Evolutionary conservation across 2,113 vertebrate genomes (phyloP).

Genomic region (Neolamprologus longior): DNA sequence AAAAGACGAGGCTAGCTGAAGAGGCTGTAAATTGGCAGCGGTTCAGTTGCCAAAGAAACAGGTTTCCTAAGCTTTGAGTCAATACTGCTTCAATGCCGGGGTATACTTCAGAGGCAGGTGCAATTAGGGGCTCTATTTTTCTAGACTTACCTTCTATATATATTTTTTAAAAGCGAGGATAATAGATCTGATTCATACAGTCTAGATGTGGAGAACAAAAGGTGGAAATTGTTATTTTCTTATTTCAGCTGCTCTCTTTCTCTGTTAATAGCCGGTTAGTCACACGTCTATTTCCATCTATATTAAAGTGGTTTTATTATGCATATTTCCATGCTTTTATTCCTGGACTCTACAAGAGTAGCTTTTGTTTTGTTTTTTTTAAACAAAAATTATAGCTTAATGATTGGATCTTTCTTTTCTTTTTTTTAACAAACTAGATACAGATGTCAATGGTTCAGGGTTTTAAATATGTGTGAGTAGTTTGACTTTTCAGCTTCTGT

Average conservation of each 20-base stretch:
- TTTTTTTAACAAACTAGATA: neutral
- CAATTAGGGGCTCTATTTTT: neutral
- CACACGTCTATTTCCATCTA: neutral
- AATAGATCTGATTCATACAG: neutral
- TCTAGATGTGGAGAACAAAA: neutral
- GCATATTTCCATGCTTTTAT: neutral
- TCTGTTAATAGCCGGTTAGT: neutral
- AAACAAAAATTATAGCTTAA: neutral
- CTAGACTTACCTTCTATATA: neutral
- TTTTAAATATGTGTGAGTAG: neutral
- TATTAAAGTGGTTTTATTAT: neutral
- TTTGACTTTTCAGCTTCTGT: neutral
- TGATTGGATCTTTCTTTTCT: neutral
- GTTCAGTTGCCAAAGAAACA: conserved; percentile 24
- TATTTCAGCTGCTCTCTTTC: neutral
- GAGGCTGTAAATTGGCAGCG: neutral
- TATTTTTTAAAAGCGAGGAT: neutral
- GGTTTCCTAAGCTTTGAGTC: neutral
- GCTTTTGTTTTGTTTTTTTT: neutral
- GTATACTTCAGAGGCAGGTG: neutral
- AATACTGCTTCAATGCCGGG: neutral
- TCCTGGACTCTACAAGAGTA: neutral
- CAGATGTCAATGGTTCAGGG: neutral
- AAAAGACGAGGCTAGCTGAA: neutral
- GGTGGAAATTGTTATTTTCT: neutral